phyloP scores from a whole-genome alignment of 2,113 vertebrate genomes.

The Pipra filicauda region DNA sequence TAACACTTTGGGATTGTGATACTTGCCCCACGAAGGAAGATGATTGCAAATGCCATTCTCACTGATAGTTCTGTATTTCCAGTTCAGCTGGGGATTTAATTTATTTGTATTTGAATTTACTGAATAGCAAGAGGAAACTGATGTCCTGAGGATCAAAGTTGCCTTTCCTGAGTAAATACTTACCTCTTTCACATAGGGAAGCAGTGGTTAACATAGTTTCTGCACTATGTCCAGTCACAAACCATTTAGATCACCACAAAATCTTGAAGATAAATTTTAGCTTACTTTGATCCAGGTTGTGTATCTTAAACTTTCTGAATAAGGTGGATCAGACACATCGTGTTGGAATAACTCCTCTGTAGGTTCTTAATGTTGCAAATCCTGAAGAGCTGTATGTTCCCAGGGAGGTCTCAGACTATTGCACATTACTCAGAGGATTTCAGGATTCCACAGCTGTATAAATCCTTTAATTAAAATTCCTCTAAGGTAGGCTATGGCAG shows the following conservation, averaged over 20 bases:
- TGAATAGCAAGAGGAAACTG: not conserved
- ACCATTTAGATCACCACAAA: not conserved
- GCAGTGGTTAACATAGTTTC: not conserved
- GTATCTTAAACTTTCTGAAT: not conserved
- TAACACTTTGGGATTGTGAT: not conserved
- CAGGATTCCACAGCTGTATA: conserved; percentile 54
- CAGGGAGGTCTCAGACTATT: conserved; percentile 31
- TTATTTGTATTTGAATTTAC: not conserved
- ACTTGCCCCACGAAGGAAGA: not conserved
- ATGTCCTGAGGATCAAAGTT: not conserved
- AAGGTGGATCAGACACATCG: not conserved
- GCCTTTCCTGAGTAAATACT: not conserved
- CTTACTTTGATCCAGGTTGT: not conserved
- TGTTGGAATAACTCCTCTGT: conserved; percentile 15
- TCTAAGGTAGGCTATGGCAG: not conserved
- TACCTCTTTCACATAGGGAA: not conserved
- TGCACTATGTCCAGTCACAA: not conserved
- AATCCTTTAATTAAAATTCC: conserved; percentile 65
- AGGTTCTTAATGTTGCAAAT: not conserved
- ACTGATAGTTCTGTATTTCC: not conserved
- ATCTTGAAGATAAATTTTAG: not conserved
- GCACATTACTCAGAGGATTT: conserved; percentile 58
- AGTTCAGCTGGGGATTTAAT: not conserved
- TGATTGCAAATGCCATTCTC: not conserved
- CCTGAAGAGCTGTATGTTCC: not conserved